Base-by-base conservation (phyloP, 1,140 invertebrate genomes). In the Danaus plexippus region DNA sequence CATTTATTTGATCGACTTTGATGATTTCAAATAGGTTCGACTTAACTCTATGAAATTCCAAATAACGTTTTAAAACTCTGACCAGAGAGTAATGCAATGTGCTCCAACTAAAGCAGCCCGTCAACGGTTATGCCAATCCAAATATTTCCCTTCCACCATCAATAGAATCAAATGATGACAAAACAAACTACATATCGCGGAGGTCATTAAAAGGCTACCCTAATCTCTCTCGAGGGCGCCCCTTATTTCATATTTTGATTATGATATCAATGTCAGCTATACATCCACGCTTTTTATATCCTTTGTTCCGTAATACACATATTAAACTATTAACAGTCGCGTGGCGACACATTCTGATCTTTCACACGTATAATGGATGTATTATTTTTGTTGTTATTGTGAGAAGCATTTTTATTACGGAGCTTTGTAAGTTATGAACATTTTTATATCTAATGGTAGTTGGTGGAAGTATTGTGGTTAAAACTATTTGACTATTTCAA, bases 221-320 rank as follows among this genome's bases (percentile, higher is more conserved):
- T 63, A 71, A 67, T 73, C 74, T 71, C 67, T 54, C 58, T 72
- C 65, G 48, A 68, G 69, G 66, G 68, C 63, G 50, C 48, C 70
- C 75, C 73, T 57, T 66, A 83, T 75, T 77, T 83, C 80, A 86
- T 86, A 86, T 86, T 86, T 85, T 80, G 83, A 86, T 86, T 85
- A 85, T 80, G 75, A 84, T 84, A 84, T 86, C 80, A 84, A 75
- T 79, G 80, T 78, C 79, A 67, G 69, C 71, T 71, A 75, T 65
- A 69, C 67, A 57, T 57, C 64, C 22, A 61, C 59, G 56, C 67
- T 80, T 79, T 85, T 82, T 82, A 76, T 78, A 56, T 64, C 72
- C 60, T 70, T 86, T 82, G 75, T 86, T 57, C 60, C 56, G 71
- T 82, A 85, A 86, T 84, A 86, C 78, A 80, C 79, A 67, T 75